Base-by-base conservation (phyloP, 2,113 vertebrate genomes). In the Opisthocomus hoazin region DNA sequence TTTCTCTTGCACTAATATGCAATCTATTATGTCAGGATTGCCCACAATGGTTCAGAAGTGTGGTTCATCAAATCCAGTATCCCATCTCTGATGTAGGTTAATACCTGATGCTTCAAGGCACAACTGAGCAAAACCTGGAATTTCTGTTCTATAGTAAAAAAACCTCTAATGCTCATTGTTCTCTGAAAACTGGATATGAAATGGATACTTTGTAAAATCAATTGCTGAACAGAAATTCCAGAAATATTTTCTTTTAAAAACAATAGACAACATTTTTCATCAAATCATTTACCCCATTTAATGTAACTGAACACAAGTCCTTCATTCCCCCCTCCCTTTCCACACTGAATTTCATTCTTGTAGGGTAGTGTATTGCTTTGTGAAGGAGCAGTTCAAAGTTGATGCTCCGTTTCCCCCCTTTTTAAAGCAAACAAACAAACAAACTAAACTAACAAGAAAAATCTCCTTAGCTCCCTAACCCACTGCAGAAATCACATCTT, bases 41-140 rank as follows among this genome's bases (percentile, higher is more conserved):
- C 22, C 11, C 56, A 34, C 4, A 53, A 2, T 10, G 8, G 22
- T 57, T 90, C 18, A 43, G 26, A 76, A 39, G 2, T 11, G 11
- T 21, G 21, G 16, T 30, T 78, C 34, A 43, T 39, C 21, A 68
- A 60, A 56, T 10, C n/a, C 34, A 58, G 7, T 18, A 10, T n/a
- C 11, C 26, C 36, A 1, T 23, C 10, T 41, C 29, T 11, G 30
- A 8, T 0, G 0, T 8, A 5, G 16, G 9, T 24, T 50, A 63
- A 34, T 29, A 39, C 3, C n/a, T 43, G 68, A 32, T 78, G 17
- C 45, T 88, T 86, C 45, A n/a, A 88, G 20, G 37, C 15, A 57
- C 18, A 73, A 20, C 8, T 61, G 39, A 92, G 36, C 12, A 74
- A 84, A 56, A 20, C 8, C 3, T 27, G 17, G 14, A 74, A 41